Percentiles rank a stretch among this genome's conserved stretches.
phyloP scores from a whole-genome alignment of 2,113 vertebrate genomes.

The Strix uralensis region DNA sequence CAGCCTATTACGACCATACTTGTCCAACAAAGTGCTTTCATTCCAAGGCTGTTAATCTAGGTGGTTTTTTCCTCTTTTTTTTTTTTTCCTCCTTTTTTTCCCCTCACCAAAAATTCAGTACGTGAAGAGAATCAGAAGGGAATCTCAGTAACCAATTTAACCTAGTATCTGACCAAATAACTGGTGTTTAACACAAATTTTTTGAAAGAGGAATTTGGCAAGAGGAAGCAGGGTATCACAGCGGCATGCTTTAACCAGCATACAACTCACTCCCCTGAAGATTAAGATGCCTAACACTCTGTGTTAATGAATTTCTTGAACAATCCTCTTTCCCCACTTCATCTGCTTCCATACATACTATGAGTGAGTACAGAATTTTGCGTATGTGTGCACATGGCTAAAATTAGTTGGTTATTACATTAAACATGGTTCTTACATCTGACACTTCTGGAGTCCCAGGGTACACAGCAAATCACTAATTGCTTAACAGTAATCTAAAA shows the following conservation, averaged over 20 bases:
- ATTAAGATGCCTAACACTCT: background rate
- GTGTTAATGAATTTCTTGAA: background rate
- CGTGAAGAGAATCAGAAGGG: background rate
- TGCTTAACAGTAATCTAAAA: background rate
- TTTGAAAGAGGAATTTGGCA: background rate
- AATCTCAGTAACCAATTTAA: background rate
- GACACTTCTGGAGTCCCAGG: background rate
- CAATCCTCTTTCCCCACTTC: background rate
- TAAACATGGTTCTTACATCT: background rate
- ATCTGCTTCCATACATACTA: background rate
- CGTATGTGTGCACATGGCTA: background rate
- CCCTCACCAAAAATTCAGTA: background rate
- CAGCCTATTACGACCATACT: background rate
- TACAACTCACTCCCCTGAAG: background rate
- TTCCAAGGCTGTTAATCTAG: background rate
- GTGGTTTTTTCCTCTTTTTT: background rate
- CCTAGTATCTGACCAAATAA: background rate
- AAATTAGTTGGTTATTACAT: background rate
- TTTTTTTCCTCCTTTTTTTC: rapidly evolving
- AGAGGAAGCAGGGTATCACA: background rate
- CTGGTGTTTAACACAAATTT: background rate
- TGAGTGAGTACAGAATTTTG: background rate
- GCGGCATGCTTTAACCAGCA: background rate
- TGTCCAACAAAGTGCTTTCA: background rate
- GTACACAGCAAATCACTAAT: background rate